These are phyloP conservation scores for Scolopax mira DNA, from an alignment of 2,113 vertebrate genomes.

Conservation along the genomic window DNA sequence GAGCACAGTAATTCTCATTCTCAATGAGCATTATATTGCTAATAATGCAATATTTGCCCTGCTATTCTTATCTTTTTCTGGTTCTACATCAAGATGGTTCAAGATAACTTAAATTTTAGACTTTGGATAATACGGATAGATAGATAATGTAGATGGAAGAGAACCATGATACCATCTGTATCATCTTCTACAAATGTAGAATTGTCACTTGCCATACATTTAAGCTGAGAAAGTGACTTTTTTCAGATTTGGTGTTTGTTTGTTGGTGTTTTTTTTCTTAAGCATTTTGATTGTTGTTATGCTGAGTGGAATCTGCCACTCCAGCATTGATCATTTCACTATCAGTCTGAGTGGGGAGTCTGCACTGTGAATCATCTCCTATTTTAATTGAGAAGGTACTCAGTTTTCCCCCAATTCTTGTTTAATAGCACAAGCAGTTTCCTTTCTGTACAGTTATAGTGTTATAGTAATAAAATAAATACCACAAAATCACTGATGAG, in stretches of 20 bases:
- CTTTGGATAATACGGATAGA: neutral
- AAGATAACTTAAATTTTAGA: neutral
- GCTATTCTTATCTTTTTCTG: neutral
- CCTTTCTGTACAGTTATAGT: slow-evolving; percentile 55
- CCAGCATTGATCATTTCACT: slow-evolving; percentile 19
- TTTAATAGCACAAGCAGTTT: slow-evolving; percentile 73
- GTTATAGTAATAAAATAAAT: slow-evolving; percentile 78
- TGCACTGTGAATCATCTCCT: slow-evolving; percentile 45
- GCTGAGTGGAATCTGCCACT: slow-evolving; percentile 19
- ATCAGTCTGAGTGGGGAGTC: slow-evolving; percentile 34
- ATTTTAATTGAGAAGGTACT: slow-evolving; percentile 69
- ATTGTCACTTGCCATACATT: neutral
- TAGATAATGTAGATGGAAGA: neutral
- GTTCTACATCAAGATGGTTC: neutral
- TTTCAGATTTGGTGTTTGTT: neutral
- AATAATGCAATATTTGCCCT: neutral
- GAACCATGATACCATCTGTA: neutral
- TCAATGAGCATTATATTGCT: neutral
- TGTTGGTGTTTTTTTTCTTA: neutral
- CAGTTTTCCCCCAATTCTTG: slow-evolving; percentile 37
- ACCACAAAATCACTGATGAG: slow-evolving; percentile 76
- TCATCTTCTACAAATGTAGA: neutral
- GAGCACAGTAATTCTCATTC: neutral
- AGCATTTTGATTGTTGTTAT: slow-evolving; percentile 51
- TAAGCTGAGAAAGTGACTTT: slow-evolving; percentile 44